Evolutionary conservation across 2,797 vertebrate genomes (phyloP), one percentile per base, ranked within the genome.

Genomic region (Novumbra hubbsi): DNA sequence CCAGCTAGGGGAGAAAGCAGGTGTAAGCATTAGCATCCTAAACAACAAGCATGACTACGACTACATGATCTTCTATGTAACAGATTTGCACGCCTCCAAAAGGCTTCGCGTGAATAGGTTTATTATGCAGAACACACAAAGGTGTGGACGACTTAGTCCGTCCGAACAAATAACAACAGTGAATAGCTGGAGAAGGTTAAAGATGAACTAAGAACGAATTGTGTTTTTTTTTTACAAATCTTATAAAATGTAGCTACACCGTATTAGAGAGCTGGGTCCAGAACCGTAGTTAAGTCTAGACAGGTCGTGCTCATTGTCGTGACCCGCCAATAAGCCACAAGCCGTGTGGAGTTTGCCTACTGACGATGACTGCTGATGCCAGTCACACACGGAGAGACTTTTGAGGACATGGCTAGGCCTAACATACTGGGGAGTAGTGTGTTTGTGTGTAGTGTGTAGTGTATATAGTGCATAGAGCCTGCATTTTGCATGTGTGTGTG

Each of bases 401-500:
- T 55, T 17, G 16, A 71, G 28, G 69, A 71, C 69, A 38, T 9
- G 12, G 50, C 30, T 57, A 71, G 68, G 17, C 27, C 68, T 30
- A 21, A 68, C 3, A 68, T 8, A 48, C 11, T 24, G 66, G 21
- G 66, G 16, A n/a, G 38, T 38, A 45, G 34, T 24, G 63, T 50
- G 68, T 50, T 24, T 50, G 68, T 28, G 21, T 50, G 45, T 50
- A n/a, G 68, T 50, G 45, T 28, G 45, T 28, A n/a, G 3, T 14
- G 21, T 8, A 24, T 11, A 12, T 12, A 19, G 32, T 32, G 32
- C 34, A 28, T 66, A 15, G 32, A 4, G 32, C 32, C 32, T 32
- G 32, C 32, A 32, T 32, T 67, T 16, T 38, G 65, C 19, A 34
- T 50, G 68, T 69, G 68, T 69, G 68, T 49, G 63, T 34, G 64